These are phyloP conservation scores for Cantharis lateralis DNA, from an alignment of 2,888 invertebrate species.

Conservation along the genomic window DNA sequence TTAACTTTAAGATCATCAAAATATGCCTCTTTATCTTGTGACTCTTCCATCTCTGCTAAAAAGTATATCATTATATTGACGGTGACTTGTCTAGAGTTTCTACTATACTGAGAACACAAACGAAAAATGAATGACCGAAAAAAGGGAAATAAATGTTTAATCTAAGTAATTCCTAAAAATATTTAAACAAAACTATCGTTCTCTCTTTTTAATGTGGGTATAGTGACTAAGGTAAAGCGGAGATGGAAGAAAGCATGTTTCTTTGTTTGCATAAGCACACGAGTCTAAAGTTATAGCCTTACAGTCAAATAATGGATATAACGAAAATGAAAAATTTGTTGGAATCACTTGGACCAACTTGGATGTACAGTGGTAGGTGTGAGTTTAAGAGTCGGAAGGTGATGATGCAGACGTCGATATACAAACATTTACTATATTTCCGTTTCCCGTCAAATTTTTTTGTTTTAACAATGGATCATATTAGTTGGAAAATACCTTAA, in stretches of 20 bases:
- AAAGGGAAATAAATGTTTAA: constrained; percentile 37
- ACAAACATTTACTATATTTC: constrained; percentile 44
- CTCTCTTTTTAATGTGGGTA: background rate
- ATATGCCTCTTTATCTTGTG: constrained; percentile 1
- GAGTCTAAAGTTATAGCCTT: constrained; percentile 20
- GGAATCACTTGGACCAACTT: constrained; percentile 17
- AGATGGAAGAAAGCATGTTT: constrained; percentile 1
- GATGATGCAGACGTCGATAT: constrained; percentile 44
- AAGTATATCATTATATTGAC: background rate
- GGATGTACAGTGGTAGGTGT: constrained; percentile 34
- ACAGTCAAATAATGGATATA: constrained; percentile 13
- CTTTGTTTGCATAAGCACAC: constrained; percentile 30
- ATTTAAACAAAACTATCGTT: background rate
- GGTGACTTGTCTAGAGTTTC: constrained; percentile 1
- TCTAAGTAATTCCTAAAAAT: constrained; percentile 5
- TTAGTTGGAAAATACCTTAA: background rate
- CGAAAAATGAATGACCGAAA: constrained; percentile 35
- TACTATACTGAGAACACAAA: constrained; percentile 20
- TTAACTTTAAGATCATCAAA: constrained; percentile 39
- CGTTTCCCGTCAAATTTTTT: constrained; percentile 43
- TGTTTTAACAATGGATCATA: constrained; percentile 6
- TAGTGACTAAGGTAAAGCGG: background rate
- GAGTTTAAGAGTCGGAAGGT: constrained; percentile 43
- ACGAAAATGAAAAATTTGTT: background rate
- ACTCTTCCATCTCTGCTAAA: constrained; percentile 27